Evolutionary conservation across 35 echinoderm and acorn worm species (phyloP).

Genomic region (Holothuria glaberrima): DNA sequence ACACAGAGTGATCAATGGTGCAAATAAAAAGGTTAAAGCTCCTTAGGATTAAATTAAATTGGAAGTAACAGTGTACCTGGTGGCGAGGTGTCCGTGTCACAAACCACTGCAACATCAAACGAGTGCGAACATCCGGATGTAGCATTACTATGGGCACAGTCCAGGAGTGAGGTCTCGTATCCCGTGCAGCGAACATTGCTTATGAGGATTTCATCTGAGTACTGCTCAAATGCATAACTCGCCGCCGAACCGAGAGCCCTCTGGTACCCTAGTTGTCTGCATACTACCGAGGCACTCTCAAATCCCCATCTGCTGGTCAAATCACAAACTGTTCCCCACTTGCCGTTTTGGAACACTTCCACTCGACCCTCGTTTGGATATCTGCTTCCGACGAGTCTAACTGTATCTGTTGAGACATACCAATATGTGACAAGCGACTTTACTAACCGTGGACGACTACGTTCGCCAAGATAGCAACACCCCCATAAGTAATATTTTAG

Average conservation of each 20-base stretch:
- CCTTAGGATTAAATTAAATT: no score
- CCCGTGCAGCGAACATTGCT: neutral
- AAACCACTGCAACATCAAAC: slow-evolving; percentile 4
- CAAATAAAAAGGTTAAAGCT: no score
- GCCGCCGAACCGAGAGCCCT: neutral
- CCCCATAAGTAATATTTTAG: no score
- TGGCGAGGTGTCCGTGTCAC: neutral
- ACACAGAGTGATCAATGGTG: no score
- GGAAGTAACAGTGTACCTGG: no score
- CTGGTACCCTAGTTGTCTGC: slow-evolving; percentile 16
- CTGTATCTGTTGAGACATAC: neutral
- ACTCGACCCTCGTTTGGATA: neutral
- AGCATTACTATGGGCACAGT: neutral
- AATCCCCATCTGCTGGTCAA: neutral
- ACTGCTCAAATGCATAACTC: neutral
- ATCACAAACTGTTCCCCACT: slow-evolving; percentile 30
- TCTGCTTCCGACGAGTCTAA: slow-evolving; percentile 5
- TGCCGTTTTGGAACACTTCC: slow-evolving; percentile 2
- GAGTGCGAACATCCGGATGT: neutral
- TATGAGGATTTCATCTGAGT: slow-evolving; percentile 14
- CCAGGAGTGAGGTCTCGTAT: neutral
- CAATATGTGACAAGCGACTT: neutral
- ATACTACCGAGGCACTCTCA: neutral
- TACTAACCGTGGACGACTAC: no score
- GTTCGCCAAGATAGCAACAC: no score